Percentiles rank a stretch among this genome's conserved stretches.
Conservation (phyloP, 1,140 invertebrate species). For the Aphelenchoides avenae region DNA sequence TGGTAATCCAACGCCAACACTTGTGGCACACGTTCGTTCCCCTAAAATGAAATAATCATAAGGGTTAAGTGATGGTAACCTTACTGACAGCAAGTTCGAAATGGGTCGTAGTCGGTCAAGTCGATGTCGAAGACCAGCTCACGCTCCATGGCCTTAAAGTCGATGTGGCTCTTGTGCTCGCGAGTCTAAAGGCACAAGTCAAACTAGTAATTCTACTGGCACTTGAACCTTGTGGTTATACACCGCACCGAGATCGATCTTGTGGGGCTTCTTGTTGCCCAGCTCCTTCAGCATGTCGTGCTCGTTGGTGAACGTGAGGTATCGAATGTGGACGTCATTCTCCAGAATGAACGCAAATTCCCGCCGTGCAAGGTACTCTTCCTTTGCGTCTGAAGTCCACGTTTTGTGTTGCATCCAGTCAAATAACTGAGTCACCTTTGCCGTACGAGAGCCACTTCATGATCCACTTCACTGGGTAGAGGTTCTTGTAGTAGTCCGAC, state of each 20-base stretch:
- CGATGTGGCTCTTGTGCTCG: slow-evolving; percentile 64
- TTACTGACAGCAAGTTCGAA: slow-evolving; percentile 74
- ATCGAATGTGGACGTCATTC: slow-evolving; percentile 88
- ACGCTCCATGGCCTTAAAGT: slow-evolving; percentile 69
- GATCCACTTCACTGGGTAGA: slow-evolving; percentile 20
- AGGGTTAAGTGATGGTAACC: slow-evolving; percentile 37
- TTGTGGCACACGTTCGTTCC: slow-evolving; percentile 81
- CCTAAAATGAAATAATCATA: slow-evolving; percentile 60
- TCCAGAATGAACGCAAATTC: slow-evolving; percentile 93
- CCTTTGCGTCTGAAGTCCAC: slow-evolving; percentile 25
- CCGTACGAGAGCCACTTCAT: slow-evolving; percentile 27
- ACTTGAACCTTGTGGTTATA: too few relatives aligned
- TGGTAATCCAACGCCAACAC: slow-evolving; percentile 94
- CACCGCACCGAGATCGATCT: slow-evolving; percentile 94
- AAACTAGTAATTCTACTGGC: slow-evolving; percentile 65
- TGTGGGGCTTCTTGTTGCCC: slow-evolving; percentile 74
- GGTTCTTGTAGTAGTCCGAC: slow-evolving; percentile 15
- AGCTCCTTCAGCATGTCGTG: slow-evolving; percentile 74
- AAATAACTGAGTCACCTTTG: slow-evolving; percentile 23
- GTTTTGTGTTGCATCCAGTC: neutral
- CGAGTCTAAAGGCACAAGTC: slow-evolving; percentile 63
- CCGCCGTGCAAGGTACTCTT: slow-evolving; percentile 72
- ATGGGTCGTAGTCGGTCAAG: slow-evolving; percentile 97
- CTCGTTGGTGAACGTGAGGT: slow-evolving; percentile 76
- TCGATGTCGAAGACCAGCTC: slow-evolving; percentile 99